Conservation (phyloP, 37 sponge, comb jelly and placozoan species). For the Beroe forskalii region DNA sequence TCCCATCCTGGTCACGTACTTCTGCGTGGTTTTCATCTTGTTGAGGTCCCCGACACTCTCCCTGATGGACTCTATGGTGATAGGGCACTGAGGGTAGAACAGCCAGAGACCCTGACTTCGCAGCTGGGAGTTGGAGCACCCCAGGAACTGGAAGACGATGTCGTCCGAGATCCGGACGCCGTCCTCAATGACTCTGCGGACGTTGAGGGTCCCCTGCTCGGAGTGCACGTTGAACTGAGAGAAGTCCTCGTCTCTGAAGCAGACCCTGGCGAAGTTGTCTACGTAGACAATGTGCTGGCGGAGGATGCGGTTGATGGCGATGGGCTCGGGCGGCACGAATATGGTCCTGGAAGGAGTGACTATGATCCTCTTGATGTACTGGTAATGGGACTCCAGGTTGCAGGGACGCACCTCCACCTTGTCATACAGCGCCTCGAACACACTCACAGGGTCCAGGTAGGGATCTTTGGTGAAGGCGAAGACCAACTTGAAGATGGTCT, state of each 20-base stretch:
- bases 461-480: slow-evolving; percentile 30
- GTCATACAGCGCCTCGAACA: not conserved
- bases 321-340: slow-evolving; percentile 62
- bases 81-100: slow-evolving; percentile 62
- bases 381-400: slow-evolving; percentile 39
- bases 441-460: slow-evolving; percentile 22
- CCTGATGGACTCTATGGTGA: slow-evolving; percentile 58
- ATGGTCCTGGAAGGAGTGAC: slow-evolving; percentile 46
- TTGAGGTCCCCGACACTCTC: slow-evolving; percentile 42
- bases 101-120: slow-evolving; percentile 50
- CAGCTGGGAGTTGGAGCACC: slow-evolving; percentile 59
- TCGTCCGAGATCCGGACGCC: slow-evolving; percentile 45
- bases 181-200: slow-evolving; percentile 29
- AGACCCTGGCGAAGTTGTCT: slow-evolving; percentile 60
- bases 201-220: slow-evolving; percentile 17
- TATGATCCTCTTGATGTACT: slow-evolving; percentile 56
- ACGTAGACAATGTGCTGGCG: slow-evolving; percentile 39
- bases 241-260: slow-evolving; percentile 65
- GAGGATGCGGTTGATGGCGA: slow-evolving; percentile 53
- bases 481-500: slow-evolving; percentile 61
- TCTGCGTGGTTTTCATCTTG: slow-evolving; percentile 44
- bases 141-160: slow-evolving; percentile 45
- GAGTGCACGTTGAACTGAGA: slow-evolving; percentile 65
- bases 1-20: slow-evolving; percentile 63
- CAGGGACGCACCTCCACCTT: not conserved